These are phyloP conservation scores for Crotalus tigris DNA, from an alignment of 2,113 vertebrate genomes.

Conservation along the genomic window DNA sequence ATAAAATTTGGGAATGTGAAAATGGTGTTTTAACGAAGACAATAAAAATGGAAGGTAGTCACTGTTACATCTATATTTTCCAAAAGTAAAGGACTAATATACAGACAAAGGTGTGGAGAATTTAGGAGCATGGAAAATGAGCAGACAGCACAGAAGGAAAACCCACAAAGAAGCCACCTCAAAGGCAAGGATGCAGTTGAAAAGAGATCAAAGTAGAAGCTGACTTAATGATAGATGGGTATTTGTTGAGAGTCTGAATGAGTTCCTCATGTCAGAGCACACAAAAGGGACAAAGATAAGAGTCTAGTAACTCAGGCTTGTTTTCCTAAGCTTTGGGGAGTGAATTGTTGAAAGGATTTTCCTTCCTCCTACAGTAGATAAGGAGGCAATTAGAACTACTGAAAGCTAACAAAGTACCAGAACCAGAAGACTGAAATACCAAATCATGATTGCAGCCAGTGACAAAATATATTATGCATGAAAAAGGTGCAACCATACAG, in stretches of 20 bases:
- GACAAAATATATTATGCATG: constrained; percentile 16
- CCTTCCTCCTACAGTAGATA: constrained; percentile 48
- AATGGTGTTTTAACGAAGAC: neutral
- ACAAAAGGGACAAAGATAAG: constrained; percentile 58
- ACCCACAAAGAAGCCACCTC: constrained; percentile 42
- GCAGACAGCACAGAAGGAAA: constrained; percentile 16
- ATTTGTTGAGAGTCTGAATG: constrained; percentile 45
- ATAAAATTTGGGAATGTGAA: neutral
- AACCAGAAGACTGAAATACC: constrained; percentile 33
- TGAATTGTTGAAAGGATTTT: constrained; percentile 41
- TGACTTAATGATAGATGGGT: constrained; percentile 48
- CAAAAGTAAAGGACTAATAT: neutral
- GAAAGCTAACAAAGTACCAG: constrained; percentile 42
- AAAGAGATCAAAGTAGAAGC: constrained; percentile 52
- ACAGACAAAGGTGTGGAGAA: constrained; percentile 22
- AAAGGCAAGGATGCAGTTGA: constrained; percentile 39
- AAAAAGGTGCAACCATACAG: neutral
- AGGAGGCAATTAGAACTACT: constrained; percentile 53
- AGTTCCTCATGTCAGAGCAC: constrained; percentile 51
- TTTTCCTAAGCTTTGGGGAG: constrained; percentile 50
- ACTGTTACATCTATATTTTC: neutral
- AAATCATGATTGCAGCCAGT: constrained; percentile 37
- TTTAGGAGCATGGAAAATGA: constrained; percentile 34
- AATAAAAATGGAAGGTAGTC: neutral
- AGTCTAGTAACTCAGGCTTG: constrained; percentile 30